Base-by-base conservation (phyloP, 2,888 invertebrate species). In the Mesochorus sp. region DNA sequence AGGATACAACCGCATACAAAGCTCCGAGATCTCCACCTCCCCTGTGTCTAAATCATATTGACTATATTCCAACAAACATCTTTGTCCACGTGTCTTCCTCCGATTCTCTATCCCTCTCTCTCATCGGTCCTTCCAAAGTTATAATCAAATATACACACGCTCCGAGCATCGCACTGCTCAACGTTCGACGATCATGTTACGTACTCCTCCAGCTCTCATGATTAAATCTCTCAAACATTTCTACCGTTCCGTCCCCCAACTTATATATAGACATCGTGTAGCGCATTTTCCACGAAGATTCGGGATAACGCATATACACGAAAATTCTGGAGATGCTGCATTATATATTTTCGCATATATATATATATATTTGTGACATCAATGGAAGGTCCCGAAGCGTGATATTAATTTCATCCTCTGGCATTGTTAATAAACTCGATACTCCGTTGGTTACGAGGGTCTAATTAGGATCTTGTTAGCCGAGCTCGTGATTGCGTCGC, bases 1-100 rank as follows among this genome's bases (percentile, higher is more conserved):
- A 66, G 55, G 14, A 61, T 49, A 26, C 59, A 64, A 77, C 42
- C 67, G 88, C 84, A 87, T 88, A 85, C 85, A 85, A 87, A 89
- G 84, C 82, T 66, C 51, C 47, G 26, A 37, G 17, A 26, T 28
- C 42, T 66, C 31, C 62, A 66, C 55, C 61, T 64, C 31, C 17
- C 2, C 28, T 14, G 21, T 26, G 5, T 4, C 24, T 51, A 64
- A 64, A 51, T 51, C 24, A 12, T 14, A n/a, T 14, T 37, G 51
- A 64, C 49, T 34, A 64, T 64, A n/a, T n/a, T 51, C 39, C 66
- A 1, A 26, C 49, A n/a, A 12, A 19, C 24, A 21, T 21, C 51
- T 10, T 1, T 2, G 10, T n/a, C 3, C 34, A 8, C 24, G 10
- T 3, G 10, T 49, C 42, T 42, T 14, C 3, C 12, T 37, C 14